Evolutionary conservation across 2,888 invertebrate genomes (phyloP).

Genomic region (Hirtodrosophila duncani): DNA sequence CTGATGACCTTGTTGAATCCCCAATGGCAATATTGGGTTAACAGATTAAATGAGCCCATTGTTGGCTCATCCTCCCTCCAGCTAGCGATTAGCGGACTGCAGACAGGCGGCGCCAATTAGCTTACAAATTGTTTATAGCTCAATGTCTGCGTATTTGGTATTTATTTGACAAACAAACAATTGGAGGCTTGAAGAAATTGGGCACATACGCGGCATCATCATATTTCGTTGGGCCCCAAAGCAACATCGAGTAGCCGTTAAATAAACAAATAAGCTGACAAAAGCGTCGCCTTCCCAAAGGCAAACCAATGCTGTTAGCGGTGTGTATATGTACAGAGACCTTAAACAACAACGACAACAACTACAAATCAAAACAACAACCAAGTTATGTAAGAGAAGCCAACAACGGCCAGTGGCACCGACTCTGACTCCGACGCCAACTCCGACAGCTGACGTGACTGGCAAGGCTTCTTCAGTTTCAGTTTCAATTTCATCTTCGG

Average conservation of each 20-base stretch:
- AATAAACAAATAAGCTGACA: conserved; percentile 39
- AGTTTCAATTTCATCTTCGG: conserved; percentile 9
- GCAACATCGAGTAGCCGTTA: conserved; percentile 39
- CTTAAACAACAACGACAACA: conserved; percentile 7
- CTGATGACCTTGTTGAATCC: too few relatives aligned
- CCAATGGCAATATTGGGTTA: too few relatives aligned
- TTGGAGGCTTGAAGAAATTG: conserved; percentile 6
- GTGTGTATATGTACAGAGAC: conserved; percentile 14
- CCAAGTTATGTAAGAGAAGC: conserved; percentile 51
- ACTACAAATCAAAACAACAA: conserved; percentile 11
- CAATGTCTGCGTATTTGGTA: conserved; percentile 9
- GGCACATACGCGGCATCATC: conserved; percentile 37
- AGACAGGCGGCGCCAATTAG: conserved; percentile 27
- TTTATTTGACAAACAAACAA: conserved; percentile 41
- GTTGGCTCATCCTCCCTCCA: too few relatives aligned
- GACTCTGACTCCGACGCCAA: too few relatives aligned
- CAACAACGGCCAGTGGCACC: too few relatives aligned
- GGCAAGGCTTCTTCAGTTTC: conserved; percentile 50
- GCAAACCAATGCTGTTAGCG: conserved; percentile 18
- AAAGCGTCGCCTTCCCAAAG: conserved; percentile 43
- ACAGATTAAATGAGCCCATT: too few relatives aligned
- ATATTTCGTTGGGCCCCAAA: conserved; percentile 9
- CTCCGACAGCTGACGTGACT: conserved; percentile 51
- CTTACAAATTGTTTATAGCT: conserved; percentile 23
- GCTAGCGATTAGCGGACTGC: too few relatives aligned